Base-by-base conservation (phyloP, 1,140 invertebrate species). In the Argopecten irradians region DNA sequence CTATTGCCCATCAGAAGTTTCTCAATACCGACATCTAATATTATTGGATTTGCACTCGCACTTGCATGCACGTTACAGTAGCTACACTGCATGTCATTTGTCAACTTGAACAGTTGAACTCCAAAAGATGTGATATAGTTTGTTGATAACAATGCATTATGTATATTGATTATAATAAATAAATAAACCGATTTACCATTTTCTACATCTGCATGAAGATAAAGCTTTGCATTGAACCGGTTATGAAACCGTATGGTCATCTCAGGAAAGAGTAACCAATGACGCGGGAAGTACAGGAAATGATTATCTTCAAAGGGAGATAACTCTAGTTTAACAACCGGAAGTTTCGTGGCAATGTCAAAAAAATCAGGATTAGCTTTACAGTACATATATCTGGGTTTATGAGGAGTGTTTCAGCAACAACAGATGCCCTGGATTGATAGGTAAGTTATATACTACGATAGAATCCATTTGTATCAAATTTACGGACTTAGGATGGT, bases 261-360 rank as follows among this genome's bases (percentile, higher is more conserved):
- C 55, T n/a, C 28, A n/a, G 28, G n/a, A 87, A 34, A 83, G 16
- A 3, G 43, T 28, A 87, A 83, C 16, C 35, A 83, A 46, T 36
- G 46, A 86, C 34, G 85, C 71, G 71, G 35, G 19, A 71, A 86
- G 35, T 8, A 86, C 85, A 55, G 86, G 86, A 86, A 82, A 86
- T 86, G 32, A 8, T 28, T 2, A n/a, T 19, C 9, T 82, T 34
- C 19, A n/a, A 86, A 82, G 34, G 86, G 55, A 22, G 55, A 82
- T 82, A 28, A 86, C 28, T 35, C 7, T n/a, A 14, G 35, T 86
- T 34, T 34, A 16, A n/a, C n/a, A 32, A 86, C 55, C 55, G 55
- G 55, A 71, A 71, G 71, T 34, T 86, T 86, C 86, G 86, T 86
- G 86, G 86, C 86, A 86, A 13, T 36, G 71, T 34, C 36, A 55